Conservation (phyloP, 2,888 invertebrate genomes). For the Sminthurides aquaticus region DNA sequence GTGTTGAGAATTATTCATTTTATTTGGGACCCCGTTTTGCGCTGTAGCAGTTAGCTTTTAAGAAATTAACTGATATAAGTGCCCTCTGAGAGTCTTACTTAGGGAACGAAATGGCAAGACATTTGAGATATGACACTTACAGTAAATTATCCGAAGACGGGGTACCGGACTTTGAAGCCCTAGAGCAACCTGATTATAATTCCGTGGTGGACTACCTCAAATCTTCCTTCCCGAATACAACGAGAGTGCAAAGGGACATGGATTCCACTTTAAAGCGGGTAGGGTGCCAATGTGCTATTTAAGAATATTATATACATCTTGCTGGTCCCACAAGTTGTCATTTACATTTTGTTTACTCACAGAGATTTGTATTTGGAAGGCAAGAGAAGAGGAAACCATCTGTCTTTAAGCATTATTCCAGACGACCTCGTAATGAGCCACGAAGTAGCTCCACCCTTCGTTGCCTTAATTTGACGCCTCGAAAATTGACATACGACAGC, state of each 20-base stretch:
- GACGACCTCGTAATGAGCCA: background rate
- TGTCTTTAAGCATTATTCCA: background rate
- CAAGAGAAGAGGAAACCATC: background rate
- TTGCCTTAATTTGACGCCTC: constrained; percentile 17
- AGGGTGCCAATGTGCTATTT: too few species aligned
- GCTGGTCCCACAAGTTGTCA: background rate
- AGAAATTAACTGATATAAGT: too few species aligned
- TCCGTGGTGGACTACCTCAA: background rate
- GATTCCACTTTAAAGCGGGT: background rate
- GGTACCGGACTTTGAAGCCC: background rate
- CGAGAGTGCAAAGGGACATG: background rate
- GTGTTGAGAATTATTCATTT: too few species aligned
- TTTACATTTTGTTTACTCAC: too few species aligned
- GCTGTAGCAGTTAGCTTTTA: too few species aligned
- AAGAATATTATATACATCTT: background rate
- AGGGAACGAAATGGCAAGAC: background rate
- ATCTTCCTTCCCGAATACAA: background rate
- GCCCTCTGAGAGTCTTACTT: too few species aligned
- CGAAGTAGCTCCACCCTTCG: background rate
- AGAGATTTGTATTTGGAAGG: background rate
- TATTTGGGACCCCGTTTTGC: too few species aligned
- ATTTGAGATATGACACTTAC: background rate
- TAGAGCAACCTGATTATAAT: background rate
- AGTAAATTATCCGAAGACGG: constrained; percentile 8
- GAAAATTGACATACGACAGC: constrained; percentile 24